Conservation (phyloP, 2,113 vertebrate species). For the Epinephelus cyanopodus region DNA sequence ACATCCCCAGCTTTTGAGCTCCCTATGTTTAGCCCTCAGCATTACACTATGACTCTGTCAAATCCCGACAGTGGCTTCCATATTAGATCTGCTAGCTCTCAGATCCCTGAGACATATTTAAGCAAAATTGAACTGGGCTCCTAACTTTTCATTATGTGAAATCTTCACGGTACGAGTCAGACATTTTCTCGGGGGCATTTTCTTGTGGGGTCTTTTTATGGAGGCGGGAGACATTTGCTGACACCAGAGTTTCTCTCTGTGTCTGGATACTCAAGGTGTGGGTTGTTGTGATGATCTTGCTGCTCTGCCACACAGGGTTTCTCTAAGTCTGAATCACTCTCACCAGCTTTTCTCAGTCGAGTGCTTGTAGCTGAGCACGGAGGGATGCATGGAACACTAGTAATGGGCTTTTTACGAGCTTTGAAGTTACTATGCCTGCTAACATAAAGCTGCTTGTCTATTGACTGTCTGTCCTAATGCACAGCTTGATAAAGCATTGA, state of each 20-base stretch:
- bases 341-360: conserved; percentile 61
- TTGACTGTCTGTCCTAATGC: conserved; percentile 50
- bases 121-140: conserved; percentile 65
- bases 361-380: conserved; percentile 50
- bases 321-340: conserved; percentile 63
- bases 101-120: conserved; percentile 68
- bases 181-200: conserved; percentile 62
- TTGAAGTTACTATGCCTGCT: conserved; percentile 64
- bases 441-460: conserved; percentile 58
- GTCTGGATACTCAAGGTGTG: conserved; percentile 61
- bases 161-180: conserved; percentile 63
- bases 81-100: conserved; percentile 69
- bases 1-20: conserved; percentile 48
- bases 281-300: conserved; percentile 70
- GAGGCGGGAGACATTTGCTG: conserved; percentile 65
- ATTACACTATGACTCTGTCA: conserved; percentile 58
- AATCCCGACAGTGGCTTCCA: conserved; percentile 70
- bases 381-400: conserved; percentile 51
- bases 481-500: conserved; percentile 50
- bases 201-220: conserved; percentile 54
- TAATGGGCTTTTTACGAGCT: conserved; percentile 76
- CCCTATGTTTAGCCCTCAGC: conserved; percentile 54
- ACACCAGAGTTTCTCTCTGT: conserved; percentile 56
- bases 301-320: conserved; percentile 48
- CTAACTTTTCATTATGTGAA: conserved; percentile 73